Percentiles rank a stretch among this genome's conserved stretches.
phyloP scores from a whole-genome alignment of 2,888 invertebrate genomes.

The Junonia oenone region DNA sequence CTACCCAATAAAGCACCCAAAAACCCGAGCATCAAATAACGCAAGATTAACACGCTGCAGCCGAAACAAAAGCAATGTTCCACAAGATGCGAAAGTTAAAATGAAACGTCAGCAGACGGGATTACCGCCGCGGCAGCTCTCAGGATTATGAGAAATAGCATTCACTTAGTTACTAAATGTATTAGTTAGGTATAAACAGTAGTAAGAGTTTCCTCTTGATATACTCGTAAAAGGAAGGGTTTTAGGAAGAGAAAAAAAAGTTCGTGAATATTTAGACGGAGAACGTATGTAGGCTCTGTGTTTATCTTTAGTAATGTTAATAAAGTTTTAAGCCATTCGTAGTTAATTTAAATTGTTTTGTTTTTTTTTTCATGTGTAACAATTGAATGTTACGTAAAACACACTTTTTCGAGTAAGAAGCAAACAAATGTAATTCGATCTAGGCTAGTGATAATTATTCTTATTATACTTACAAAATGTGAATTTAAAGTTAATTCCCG shows the following conservation, averaged over 20 bases:
- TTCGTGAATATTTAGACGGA: not conserved
- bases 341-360: no score
- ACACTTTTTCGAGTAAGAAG: no score
- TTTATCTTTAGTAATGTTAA: no score
- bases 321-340: no score
- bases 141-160: slow-evolving; percentile 21
- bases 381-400: no score
- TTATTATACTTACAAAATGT: no score
- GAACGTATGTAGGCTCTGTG: no score
- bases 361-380: no score
- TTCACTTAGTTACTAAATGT: slow-evolving; percentile 21
- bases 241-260: not conserved
- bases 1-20: not conserved
- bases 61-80: slow-evolving; percentile 10
- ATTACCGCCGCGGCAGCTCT: slow-evolving; percentile 15
- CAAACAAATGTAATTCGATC: no score
- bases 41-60: slow-evolving; percentile 17
- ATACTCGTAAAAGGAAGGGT: not conserved
- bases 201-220: not conserved
- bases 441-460: no score
- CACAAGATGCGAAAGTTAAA: slow-evolving; percentile 17
- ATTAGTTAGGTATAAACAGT: no score
- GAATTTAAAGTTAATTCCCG: no score
- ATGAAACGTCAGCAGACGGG: slow-evolving; percentile 20
- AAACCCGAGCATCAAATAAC: slow-evolving; percentile 12